Evolutionary conservation across 1,140 invertebrate genomes (phyloP).

Genomic region (Mycetomoellerius zeteki): DNA sequence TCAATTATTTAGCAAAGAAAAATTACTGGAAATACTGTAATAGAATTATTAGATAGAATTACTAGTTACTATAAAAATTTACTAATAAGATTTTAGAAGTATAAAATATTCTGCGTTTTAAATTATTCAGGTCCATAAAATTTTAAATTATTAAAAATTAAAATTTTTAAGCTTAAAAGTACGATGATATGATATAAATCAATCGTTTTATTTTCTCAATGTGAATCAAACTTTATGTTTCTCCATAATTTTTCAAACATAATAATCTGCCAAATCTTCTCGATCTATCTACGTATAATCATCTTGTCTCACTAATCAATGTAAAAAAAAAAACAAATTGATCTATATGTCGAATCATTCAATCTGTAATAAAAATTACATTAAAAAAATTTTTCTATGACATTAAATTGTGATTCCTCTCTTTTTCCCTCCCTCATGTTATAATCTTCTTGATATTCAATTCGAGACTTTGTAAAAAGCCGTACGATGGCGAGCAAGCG

Average conservation of each 20-base stretch:
- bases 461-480: constrained; percentile 25
- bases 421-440: background rate
- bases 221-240: background rate
- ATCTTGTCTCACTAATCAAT: background rate
- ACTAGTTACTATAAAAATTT: background rate
- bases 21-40: background rate
- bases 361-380: background rate
- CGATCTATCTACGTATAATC: background rate
- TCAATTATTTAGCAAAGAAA: background rate
- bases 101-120: background rate
- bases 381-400: background rate
- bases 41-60: background rate
- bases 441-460: background rate
- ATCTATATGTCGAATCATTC: background rate
- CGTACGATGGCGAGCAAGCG: constrained; percentile 46
- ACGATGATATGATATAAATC: background rate
- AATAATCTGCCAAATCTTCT: background rate
- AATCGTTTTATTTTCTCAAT: background rate
- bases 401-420: background rate
- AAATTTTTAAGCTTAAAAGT: background rate
- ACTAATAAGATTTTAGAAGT: background rate
- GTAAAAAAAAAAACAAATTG: background rate
- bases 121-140: background rate
- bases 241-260: background rate
- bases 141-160: background rate